Evolutionary conservation across 2,113 vertebrate species (phyloP).

Genomic region (Phyllostomus discolor): DNA sequence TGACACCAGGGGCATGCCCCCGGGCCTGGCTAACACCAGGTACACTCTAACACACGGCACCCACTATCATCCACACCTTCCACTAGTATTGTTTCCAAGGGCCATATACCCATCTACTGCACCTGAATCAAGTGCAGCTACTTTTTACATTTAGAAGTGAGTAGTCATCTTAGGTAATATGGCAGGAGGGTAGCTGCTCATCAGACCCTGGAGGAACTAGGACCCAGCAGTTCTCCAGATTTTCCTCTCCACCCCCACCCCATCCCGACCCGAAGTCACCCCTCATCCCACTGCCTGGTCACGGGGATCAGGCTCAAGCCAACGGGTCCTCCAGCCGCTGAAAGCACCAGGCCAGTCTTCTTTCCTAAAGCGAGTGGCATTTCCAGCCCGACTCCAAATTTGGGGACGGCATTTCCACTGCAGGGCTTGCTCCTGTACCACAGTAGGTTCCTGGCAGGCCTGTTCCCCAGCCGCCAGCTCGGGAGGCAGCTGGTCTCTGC

Average conservation of each 20-base stretch:
- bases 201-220: rapidly evolving
- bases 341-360: background rate
- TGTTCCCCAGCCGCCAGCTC: rapidly evolving
- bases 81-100: background rate
- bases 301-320: background rate
- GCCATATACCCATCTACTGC: background rate
- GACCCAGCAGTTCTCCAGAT: rapidly evolving
- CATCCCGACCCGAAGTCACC: background rate
- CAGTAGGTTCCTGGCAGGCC: background rate
- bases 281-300: background rate
- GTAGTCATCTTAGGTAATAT: background rate
- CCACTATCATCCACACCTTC: background rate
- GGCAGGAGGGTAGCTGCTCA: background rate
- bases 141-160: background rate
- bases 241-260: background rate
- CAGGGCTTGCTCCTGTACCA: background rate
- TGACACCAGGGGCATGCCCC: background rate
- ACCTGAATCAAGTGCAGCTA: too few species aligned
- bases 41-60: background rate
- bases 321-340: rapidly evolving
- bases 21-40: background rate
- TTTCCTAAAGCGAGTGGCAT: background rate
- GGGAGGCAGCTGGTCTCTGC: too few species aligned
- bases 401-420: background rate
- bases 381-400: background rate